A percentile compares a stretch with the other conserved stretches of the same genome.
phyloP scores from a whole-genome alignment of 2,888 invertebrate species.

The Spialia ferax region DNA sequence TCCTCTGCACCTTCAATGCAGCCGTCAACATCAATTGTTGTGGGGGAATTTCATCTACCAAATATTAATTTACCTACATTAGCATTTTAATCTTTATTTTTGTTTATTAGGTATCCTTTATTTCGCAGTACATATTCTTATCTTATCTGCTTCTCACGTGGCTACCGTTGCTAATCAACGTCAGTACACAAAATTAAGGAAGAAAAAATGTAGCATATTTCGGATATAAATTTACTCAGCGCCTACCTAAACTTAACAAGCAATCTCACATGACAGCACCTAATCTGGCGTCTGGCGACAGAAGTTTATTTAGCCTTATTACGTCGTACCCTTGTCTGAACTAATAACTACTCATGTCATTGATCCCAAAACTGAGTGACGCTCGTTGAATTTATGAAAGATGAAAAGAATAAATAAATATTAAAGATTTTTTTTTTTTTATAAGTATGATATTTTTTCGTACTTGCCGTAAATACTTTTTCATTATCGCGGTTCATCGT shows the following conservation, averaged over 20 bases:
- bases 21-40: no score
- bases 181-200: not conserved
- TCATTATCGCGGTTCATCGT: no score
- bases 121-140: no score
- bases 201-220: not conserved
- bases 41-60: no score
- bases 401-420: not conserved
- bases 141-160: no score
- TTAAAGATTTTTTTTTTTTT: not conserved
- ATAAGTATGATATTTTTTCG: no score
- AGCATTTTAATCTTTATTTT: no score
- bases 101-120: no score
- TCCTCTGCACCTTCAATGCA: no score
- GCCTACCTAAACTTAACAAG: constrained; percentile 21
- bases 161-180: not conserved
- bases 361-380: not conserved
- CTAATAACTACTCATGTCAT: constrained; percentile 11
- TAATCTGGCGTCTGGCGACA: constrained; percentile 17
- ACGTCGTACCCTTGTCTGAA: constrained; percentile 23
- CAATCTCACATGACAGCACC: constrained; percentile 14
- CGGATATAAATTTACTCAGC: not conserved
- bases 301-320: constrained; percentile 21
- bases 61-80: no score
- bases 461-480: no score
- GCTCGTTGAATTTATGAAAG: not conserved